Evolutionary conservation across 1,140 invertebrate genomes (phyloP), one percentile per base, ranked within the genome.

Genomic region (Radopholus similis): DNA sequence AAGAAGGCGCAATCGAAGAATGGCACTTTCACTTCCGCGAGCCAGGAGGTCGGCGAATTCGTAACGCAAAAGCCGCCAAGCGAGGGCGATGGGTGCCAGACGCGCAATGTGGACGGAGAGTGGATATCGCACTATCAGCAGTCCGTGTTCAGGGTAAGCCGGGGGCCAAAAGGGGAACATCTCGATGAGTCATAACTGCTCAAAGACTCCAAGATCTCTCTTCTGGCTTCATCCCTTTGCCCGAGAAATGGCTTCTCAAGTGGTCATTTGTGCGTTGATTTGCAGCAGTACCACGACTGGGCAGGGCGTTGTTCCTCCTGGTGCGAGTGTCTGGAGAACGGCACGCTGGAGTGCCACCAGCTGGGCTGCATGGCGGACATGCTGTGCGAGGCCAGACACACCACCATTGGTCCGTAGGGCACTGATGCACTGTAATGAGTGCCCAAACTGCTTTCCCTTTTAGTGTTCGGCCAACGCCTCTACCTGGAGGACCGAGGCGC

Each of bases 401-500:
- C 78, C 3, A 78, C 66, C 35, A 60, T 81, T 11, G 69, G 76
- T 77, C 58, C 30, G 65, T 44, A 30, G 38, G 34, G 18, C 13
- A 21, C 32, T 2, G 38, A 35, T 34, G 11, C 18, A 37, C n/a
- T 5, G 21, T 28, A n/a, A n/a, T n/a, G 32, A 23, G n/a, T 18
- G n/a, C 13, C 21, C 40, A 2, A 28, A 42, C 32, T 18, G 13
- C 8, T n/a, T 2, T 44, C 6, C 67, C 21, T 32, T 9, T 56
- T n/a, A 75, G 77, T 58, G 49, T 81, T 77, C 26, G 79, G 79
- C n/a, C 72, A 81, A 58, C 56, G 72, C 18, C 55, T 81, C 2
- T 81, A 77, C 66, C 53, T 81, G 28, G 76, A 81, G 54, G 72
- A 66, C 28, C 59, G 79, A 37, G 79, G 79, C 0, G 76, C 79